A percentile compares a stretch with the other conserved stretches of the same genome.
Conservation (phyloP, 1,140 invertebrate genomes). For the Aphaenogaster rudis region DNA sequence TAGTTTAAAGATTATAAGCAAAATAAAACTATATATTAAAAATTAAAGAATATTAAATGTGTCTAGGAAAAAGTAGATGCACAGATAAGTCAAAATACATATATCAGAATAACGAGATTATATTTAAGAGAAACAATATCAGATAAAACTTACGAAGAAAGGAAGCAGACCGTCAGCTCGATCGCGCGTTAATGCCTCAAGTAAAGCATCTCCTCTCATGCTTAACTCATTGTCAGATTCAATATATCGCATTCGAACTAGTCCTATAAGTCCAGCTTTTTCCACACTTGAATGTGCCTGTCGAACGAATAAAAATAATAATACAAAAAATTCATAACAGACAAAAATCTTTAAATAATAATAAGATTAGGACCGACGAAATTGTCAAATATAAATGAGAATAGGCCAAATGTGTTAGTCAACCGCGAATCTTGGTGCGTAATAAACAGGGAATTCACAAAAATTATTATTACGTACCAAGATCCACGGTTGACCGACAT, state of each 20-base stretch:
- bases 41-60: background rate
- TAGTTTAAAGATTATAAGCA: background rate
- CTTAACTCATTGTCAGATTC: slow-evolving; percentile 94
- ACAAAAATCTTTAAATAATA: background rate
- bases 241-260: slow-evolving; percentile 97
- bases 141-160: slow-evolving; percentile 94
- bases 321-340: background rate
- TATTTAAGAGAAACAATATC: slow-evolving; percentile 1
- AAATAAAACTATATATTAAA: slow-evolving; percentile 25
- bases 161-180: slow-evolving; percentile 96
- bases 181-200: slow-evolving; percentile 94
- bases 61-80: background rate
- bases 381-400: no score
- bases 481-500: no score
- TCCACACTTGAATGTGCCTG: slow-evolving; percentile 98
- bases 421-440: no score
- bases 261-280: slow-evolving; percentile 96
- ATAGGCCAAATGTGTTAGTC: no score
- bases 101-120: background rate
- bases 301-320: slow-evolving; percentile 23
- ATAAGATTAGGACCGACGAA: no score
- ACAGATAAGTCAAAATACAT: background rate
- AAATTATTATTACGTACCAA: no score
- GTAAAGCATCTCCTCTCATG: slow-evolving; percentile 93
- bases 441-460: no score